A percentile compares a stretch with the other conserved stretches of the same genome.
These are phyloP conservation scores for Anas bahamensis DNA, from an alignment of 2,797 vertebrate genomes.

Conservation along the genomic window DNA sequence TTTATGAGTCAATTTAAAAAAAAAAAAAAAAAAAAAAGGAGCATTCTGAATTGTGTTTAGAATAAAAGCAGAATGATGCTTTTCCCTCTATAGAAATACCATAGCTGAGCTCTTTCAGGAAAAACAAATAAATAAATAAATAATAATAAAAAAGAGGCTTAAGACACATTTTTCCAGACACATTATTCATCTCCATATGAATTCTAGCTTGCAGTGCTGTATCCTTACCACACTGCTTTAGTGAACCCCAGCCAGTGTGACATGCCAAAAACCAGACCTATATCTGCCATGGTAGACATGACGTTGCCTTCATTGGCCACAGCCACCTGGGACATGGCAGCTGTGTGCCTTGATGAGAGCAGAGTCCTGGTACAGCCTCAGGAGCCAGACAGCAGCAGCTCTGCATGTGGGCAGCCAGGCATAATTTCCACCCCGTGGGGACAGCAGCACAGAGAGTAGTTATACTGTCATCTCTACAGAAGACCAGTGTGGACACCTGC, in stretches of 20 bases:
- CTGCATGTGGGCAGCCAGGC: neutral
- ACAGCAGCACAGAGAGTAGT: rapidly evolving
- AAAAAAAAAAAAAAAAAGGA: constrained; percentile 27
- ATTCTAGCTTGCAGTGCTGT: neutral
- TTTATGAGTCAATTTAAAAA: constrained; percentile 57
- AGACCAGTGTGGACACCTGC: neutral
- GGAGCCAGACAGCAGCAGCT: neutral
- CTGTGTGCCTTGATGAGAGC: neutral
- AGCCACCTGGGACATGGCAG: neutral
- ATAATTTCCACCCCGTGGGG: neutral
- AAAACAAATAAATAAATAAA: neutral
- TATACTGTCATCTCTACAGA: neutral
- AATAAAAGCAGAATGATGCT: constrained; percentile 27
- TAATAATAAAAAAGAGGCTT: neutral
- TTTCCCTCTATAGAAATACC: constrained; percentile 6
- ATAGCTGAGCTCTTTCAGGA: neutral
- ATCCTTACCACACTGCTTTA: neutral
- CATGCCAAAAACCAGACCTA: neutral
- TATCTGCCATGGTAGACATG: neutral
- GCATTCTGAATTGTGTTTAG: constrained; percentile 1
- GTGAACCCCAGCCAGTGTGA: neutral
- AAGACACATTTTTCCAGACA: neutral
- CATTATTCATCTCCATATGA: neutral
- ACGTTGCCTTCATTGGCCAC: neutral
- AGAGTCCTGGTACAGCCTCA: rapidly evolving